Evolutionary conservation across 2,797 vertebrate species (phyloP).

Genomic region (Limosa lapponica): DNA sequence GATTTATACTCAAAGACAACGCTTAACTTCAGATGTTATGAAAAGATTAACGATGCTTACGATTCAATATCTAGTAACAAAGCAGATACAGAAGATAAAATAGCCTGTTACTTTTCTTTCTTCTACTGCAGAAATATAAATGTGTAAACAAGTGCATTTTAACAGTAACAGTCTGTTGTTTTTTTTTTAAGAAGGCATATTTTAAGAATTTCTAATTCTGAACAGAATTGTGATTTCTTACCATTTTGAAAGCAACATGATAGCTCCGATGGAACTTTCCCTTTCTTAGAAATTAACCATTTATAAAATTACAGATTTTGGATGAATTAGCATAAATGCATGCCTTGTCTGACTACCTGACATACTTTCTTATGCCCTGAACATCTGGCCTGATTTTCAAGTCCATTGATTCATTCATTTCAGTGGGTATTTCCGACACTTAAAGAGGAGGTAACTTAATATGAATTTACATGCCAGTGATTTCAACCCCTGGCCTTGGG

Average conservation of each 20-base stretch:
- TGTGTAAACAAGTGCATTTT: not conserved
- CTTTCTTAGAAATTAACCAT: not conserved
- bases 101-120: not conserved
- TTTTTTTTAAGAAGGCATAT: not conserved
- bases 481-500: not conserved
- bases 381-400: not conserved
- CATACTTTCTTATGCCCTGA: not conserved
- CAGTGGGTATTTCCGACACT: not conserved
- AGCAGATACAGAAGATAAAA: not conserved
- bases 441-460: not conserved
- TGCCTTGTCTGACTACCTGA: not conserved
- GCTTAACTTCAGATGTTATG: not conserved
- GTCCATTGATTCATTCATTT: not conserved
- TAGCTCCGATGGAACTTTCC: not conserved
- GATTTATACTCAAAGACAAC: not conserved
- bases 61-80: not conserved
- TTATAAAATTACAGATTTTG: not conserved
- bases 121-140: not conserved
- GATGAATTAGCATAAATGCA: not conserved
- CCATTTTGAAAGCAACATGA: fast-evolving
- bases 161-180: not conserved
- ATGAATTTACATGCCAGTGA: not conserved
- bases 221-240: not conserved
- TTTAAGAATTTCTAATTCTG: not conserved
- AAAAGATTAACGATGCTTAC: not conserved